Base-by-base conservation (phyloP, 1,140 invertebrate species). In the Hesperophylax magnus region DNA sequence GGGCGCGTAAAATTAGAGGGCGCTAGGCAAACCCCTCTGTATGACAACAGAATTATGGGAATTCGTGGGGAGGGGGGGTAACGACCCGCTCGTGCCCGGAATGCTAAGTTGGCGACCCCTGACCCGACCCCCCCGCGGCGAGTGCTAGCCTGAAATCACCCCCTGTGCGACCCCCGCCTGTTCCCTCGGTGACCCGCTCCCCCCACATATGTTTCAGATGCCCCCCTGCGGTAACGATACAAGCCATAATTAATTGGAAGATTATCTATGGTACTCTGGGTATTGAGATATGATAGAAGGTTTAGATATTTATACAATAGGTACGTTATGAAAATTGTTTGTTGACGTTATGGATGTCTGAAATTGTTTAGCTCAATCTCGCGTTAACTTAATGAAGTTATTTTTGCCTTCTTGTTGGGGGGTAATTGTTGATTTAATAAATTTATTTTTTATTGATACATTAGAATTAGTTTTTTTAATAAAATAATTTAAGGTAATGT, bases 41-140 rank as follows among this genome's bases (percentile, higher is more conserved):
- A 72, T 72, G 69, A 72, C 69, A 72, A 72, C 69, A 72, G 69
- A 72, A 72, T 72, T 72, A 72, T 72, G 69, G 47, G 69, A 53
- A 72, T 72, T 72, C 47, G 39, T 18, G 47, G 69, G 69, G 47
- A 8, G 69, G 34, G 69, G 69, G 18, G 69, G 69, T 72, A 72
- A 72, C 39, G 69, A 53, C 69, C 34, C 52, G 69, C 69, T 72
- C 69, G 69, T 72, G 69, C 47, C 69, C 69, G 69, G 69, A 72
- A 72, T 72, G 52, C 69, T 54, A 53, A 72, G 69, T 53, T 53
- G 69, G 47, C 20, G 52, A 72, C 69, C 69, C 52, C 69, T 53
- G 69, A 27, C 34, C 69, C 69, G 5, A 31, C n/a, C 47, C 39
- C 69, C 69, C 18, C n/a, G 11, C 17, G 56, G 58, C n/a, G 9